Evolutionary conservation across 2,888 invertebrate genomes (phyloP).

Genomic region (Eudasyphora cyanicolor): DNA sequence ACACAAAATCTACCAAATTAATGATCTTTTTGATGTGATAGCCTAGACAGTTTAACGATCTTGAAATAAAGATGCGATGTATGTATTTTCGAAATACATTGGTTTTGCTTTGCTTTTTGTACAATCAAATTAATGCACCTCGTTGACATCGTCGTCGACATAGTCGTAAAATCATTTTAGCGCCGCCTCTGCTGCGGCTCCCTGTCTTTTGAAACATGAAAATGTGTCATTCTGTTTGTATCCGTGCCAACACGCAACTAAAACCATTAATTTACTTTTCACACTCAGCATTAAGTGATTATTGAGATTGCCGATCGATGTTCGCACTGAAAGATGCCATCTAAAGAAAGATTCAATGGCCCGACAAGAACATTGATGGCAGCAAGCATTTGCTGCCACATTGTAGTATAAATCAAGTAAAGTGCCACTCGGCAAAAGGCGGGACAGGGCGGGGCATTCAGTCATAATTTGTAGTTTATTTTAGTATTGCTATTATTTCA

Average conservation of each 20-base stretch:
- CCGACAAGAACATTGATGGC: neutral
- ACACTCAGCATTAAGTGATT: slow-evolving; percentile 49
- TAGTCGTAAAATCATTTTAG: slow-evolving; percentile 16
- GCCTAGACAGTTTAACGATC: neutral
- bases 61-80: neutral
- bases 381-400: neutral
- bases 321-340: neutral
- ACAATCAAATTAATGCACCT: neutral
- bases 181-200: slow-evolving; percentile 8
- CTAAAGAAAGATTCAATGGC: neutral
- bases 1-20: neutral
- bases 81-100: neutral
- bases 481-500: neutral
- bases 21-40: neutral
- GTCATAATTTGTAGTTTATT: slow-evolving; percentile 16
- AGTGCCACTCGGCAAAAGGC: neutral
- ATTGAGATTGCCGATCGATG: neutral
- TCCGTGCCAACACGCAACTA: slow-evolving; percentile 76
- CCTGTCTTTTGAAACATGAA: slow-evolving; percentile 29
- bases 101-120: neutral
- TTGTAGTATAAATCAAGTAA: neutral
- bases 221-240: slow-evolving; percentile 77
- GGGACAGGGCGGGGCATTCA: neutral
- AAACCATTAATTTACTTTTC: slow-evolving; percentile 74
- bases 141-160: too few relatives aligned